A percentile compares a stretch with the other conserved stretches of the same genome.
Conservation (phyloP, 1,140 invertebrate genomes). For the Trachymyrmex septentrionalis region DNA sequence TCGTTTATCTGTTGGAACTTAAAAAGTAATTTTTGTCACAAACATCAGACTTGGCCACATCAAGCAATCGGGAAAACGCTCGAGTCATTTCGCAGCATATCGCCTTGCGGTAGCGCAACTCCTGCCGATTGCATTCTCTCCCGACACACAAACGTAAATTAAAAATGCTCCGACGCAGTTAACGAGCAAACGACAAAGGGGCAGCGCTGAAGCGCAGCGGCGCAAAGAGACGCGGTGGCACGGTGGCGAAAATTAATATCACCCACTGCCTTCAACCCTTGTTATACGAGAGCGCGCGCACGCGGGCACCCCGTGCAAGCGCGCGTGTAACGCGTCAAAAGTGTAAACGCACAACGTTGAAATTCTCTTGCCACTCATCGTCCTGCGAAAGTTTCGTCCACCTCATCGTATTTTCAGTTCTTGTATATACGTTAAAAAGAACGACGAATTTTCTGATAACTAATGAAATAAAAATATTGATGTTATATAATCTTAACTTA, state of each 20-base stretch:
- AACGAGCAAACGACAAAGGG: slow-evolving; percentile 81
- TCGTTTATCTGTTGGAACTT: background rate
- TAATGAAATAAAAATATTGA: background rate
- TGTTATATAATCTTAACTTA: background rate
- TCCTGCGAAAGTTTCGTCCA: slow-evolving; percentile 59
- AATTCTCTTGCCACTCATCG: slow-evolving; percentile 16
- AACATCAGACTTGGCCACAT: slow-evolving; percentile 7
- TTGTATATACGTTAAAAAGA: background rate
- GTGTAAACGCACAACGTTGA: slow-evolving; percentile 63
- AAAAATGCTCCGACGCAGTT: slow-evolving; percentile 80
- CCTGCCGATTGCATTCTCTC: slow-evolving; percentile 66
- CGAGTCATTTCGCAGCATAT: slow-evolving; percentile 18
- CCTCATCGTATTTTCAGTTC: background rate
- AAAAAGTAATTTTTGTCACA: slow-evolving; percentile 32
- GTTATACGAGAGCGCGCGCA: slow-evolving; percentile 57
- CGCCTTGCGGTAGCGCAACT: slow-evolving; percentile 60
- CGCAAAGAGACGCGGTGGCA: slow-evolving; percentile 73
- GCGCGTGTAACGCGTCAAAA: slow-evolving; percentile 67
- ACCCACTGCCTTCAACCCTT: slow-evolving; percentile 62
- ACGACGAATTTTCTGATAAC: background rate
- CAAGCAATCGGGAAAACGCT: slow-evolving; percentile 22
- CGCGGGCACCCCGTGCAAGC: slow-evolving; percentile 49
- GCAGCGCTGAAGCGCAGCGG: slow-evolving; percentile 71
- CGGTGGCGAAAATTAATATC: slow-evolving; percentile 80
- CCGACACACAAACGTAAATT: slow-evolving; percentile 79